These are phyloP conservation scores for Chloebia gouldiae DNA, from an alignment of 2,113 vertebrate species.

Conservation along the genomic window DNA sequence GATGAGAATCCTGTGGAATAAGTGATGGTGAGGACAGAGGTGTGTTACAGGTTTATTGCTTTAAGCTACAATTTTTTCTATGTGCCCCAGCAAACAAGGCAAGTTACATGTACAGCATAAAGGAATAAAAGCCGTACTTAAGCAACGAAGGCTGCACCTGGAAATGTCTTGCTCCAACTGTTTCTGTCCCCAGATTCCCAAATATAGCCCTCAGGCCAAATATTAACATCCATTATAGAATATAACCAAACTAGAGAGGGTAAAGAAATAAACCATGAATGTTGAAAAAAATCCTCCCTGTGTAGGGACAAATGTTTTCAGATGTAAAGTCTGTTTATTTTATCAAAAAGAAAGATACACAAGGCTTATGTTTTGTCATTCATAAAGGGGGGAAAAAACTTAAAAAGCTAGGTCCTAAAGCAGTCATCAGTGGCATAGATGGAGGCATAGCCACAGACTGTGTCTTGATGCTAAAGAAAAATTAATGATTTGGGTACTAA, in stretches of 20 bases:
- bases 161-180: neutral
- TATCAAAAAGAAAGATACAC: neutral
- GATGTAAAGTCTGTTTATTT: neutral
- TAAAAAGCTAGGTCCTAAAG: neutral
- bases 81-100: neutral
- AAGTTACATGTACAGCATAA: neutral
- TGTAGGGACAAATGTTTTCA: neutral
- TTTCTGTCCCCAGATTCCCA: neutral
- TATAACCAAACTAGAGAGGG: neutral
- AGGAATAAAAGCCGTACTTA: neutral
- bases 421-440: neutral
- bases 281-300: neutral
- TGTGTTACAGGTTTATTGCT: neutral
- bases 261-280: neutral
- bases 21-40: neutral
- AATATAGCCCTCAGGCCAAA: neutral
- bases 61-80: neutral
- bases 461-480: neutral
- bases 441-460: neutral
- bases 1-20: neutral
- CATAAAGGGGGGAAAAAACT: rapidly evolving
- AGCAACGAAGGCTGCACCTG: neutral
- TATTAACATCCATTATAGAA: neutral
- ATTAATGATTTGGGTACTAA: neutral
- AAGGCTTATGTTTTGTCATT: neutral